A percentile compares a stretch with the other conserved stretches of the same genome.
Evolutionary conservation across 2,797 vertebrate species (phyloP).

Genomic region (Esox masquinongy): DNA sequence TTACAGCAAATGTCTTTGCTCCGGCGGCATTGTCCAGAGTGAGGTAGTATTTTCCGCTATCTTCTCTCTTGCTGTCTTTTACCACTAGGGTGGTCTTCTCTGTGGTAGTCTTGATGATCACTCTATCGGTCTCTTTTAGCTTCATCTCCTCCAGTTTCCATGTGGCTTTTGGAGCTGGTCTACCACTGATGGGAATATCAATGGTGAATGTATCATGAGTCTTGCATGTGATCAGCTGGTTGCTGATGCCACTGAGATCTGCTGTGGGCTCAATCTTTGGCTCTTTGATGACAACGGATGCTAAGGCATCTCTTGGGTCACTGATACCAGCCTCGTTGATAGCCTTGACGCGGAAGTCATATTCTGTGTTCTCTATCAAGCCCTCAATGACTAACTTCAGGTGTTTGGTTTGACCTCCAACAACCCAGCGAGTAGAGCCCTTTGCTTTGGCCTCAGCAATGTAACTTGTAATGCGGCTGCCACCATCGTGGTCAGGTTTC

Average conservation of each 20-base stretch:
- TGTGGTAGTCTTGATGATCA: conserved; percentile 87
- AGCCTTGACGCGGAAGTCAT: conserved; percentile 95
- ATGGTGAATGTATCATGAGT: conserved; percentile 88
- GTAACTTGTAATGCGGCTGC: conserved; percentile 92
- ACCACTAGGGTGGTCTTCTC: conserved; percentile 89
- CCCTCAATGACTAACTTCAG: conserved; percentile 89
- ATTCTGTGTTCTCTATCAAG: conserved; percentile 91
- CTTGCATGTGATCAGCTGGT: conserved; percentile 96
- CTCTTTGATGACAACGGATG: conserved; percentile 95
- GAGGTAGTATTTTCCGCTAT: conserved; percentile 96
- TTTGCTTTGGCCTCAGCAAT: conserved; percentile 91
- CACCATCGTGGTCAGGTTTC: conserved; percentile 97
- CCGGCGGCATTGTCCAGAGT: conserved; percentile 92
- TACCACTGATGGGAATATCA: conserved; percentile 94
- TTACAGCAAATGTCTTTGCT: conserved; percentile 93
- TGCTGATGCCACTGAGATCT: conserved; percentile 95
- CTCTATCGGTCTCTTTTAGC: conserved; percentile 95
- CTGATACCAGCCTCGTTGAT: conserved; percentile 94
- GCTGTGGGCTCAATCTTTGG: conserved; percentile 97
- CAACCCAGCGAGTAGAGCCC: conserved; percentile 85
- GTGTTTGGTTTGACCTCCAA: conserved; percentile 88
- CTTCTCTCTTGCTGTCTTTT: conserved; percentile 95
- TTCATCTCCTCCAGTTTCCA: conserved; percentile 99
- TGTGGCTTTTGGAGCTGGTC: conserved; percentile 91
- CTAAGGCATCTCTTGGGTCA: conserved; percentile 88